phyloP scores from a whole-genome alignment of 2,113 vertebrate genomes.

The Argyrosomus japonicus region DNA sequence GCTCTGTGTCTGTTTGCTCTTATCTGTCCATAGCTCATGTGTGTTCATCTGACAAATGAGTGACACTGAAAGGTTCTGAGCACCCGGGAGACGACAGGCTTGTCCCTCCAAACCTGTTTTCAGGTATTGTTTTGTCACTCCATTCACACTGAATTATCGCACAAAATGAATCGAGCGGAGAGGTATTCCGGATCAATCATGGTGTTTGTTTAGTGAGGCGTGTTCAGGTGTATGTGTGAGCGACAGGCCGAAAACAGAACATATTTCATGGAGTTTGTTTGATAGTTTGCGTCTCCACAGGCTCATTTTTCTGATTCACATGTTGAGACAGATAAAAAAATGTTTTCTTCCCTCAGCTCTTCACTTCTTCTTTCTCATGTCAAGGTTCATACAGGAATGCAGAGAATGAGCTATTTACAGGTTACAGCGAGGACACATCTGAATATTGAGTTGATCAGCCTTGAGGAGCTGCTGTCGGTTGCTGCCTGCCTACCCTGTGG shows the following conservation, averaged over 20 bases:
- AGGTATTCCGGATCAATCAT: slow-evolving; percentile 59
- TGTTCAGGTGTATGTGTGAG: slow-evolving; percentile 33
- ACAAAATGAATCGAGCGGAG: slow-evolving; percentile 16
- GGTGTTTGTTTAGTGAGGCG: slow-evolving; percentile 71
- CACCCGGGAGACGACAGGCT: slow-evolving; percentile 46
- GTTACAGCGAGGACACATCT: slow-evolving; percentile 24
- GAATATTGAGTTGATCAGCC: slow-evolving; percentile 32
- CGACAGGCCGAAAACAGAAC: neutral
- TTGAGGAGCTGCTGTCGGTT: slow-evolving; percentile 24
- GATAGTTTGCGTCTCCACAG: slow-evolving; percentile 18
- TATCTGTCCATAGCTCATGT: slow-evolving; percentile 8
- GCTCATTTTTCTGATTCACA: slow-evolving; percentile 14
- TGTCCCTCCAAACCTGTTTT: slow-evolving; percentile 75
- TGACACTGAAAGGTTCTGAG: slow-evolving; percentile 45
- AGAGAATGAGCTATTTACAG: slow-evolving; percentile 42
- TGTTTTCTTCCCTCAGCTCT: neutral
- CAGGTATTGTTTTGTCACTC: slow-evolving; percentile 47
- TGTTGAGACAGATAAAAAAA: slow-evolving; percentile 14
- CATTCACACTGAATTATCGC: slow-evolving; percentile 46
- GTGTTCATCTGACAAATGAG: slow-evolving; percentile 41
- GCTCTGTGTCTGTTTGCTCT: slow-evolving; percentile 31
- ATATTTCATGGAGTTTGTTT: slow-evolving; percentile 7
- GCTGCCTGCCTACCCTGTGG: slow-evolving; percentile 7
- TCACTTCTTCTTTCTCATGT: neutral
- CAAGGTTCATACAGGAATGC: slow-evolving; percentile 47